Evolutionary conservation across 2,797 vertebrate genomes (phyloP), one percentile per base, ranked within the genome.

Genomic region (Manis crassicaudata): DNA sequence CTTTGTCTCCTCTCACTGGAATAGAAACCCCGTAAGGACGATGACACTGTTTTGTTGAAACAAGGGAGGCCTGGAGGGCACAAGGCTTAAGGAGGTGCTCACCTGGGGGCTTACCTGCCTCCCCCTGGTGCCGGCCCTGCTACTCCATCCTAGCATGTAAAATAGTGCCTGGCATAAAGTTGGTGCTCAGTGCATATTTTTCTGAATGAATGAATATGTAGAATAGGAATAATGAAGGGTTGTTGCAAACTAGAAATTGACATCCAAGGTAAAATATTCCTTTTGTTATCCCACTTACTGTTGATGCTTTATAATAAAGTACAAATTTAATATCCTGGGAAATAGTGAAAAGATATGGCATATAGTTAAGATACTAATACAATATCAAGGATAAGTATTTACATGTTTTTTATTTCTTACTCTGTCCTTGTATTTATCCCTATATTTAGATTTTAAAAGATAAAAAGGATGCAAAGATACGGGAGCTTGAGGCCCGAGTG

Each of bases 361-460:
- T 63, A 56, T 6, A 90, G 50, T 13, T 35, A 65, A 7, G 52
- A 77, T 79, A 46, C 25, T 40, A 52, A 52, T 35, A 76, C 0
- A n/a, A 10, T 67, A 10, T 29, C 56, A 35, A 2, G 58, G 50
- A 14, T 92, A 86, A 72, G 27, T 65, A 17, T 21, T 5, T 32
- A 32, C 13, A 21, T 58, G 9, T 32, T 52, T 75, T 54, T 68
- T 75, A 32, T n/a, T 72, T 72, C 6, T 75, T 75, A 54, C 35
- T 65, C 35, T 35, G 16, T 54, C 37, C 9, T 94, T 95, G 70
- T 60, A 4, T 58, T 92, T 60, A 50, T 56, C 37, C 84, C 2
- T 72, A 7, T 76, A 90, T 92, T 82, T 97, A 99, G 99, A 91
- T 97, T 63, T 96, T 98, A 67, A 97, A 99, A 96, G 98, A 98